These are phyloP conservation scores for Drosophila lacertosa DNA, from an alignment of 1,140 invertebrate genomes.

Conservation along the genomic window DNA sequence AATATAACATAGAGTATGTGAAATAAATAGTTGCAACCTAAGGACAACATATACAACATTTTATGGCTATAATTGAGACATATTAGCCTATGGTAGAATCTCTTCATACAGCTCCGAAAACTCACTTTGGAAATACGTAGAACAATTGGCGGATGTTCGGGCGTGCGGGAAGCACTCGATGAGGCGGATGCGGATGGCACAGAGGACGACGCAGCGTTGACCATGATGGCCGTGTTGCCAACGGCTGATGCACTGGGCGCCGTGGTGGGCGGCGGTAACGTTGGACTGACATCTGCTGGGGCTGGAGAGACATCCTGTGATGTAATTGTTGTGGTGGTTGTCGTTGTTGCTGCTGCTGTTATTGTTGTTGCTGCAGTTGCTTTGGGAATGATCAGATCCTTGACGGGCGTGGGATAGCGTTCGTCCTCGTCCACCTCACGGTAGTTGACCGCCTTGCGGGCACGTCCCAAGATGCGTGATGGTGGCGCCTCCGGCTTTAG, in stretches of 20 bases:
- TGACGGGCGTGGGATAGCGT: conserved; percentile 82
- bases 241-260: conserved; percentile 50
- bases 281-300: conserved; percentile 24
- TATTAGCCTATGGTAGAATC: not conserved
- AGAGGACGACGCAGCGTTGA: conserved; percentile 7
- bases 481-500: conserved; percentile 83
- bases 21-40: too few relatives aligned
- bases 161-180: conserved; percentile 73
- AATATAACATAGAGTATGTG: too few relatives aligned
- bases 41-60: too few relatives aligned
- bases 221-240: conserved; percentile 72
- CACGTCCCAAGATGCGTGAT: conserved; percentile 75
- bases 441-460: conserved; percentile 81
- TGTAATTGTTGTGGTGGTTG: conserved; percentile 14
- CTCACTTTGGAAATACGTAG: conserved; percentile 86
- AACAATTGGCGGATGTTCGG: conserved; percentile 86
- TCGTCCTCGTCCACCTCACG: conserved; percentile 81
- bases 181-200: conserved; percentile 45
- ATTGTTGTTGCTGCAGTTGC: conserved; percentile 20
- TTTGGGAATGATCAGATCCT: conserved; percentile 72
- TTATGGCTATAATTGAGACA: too few relatives aligned
- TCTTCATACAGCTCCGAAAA: not conserved
- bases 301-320: not conserved
- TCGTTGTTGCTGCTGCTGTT: conserved; percentile 12
- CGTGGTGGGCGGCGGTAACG: conserved; percentile 61